A percentile compares a stretch with the other conserved stretches of the same genome.
phyloP scores from a whole-genome alignment of 2,113 vertebrate species.

The Elachura formosa region DNA sequence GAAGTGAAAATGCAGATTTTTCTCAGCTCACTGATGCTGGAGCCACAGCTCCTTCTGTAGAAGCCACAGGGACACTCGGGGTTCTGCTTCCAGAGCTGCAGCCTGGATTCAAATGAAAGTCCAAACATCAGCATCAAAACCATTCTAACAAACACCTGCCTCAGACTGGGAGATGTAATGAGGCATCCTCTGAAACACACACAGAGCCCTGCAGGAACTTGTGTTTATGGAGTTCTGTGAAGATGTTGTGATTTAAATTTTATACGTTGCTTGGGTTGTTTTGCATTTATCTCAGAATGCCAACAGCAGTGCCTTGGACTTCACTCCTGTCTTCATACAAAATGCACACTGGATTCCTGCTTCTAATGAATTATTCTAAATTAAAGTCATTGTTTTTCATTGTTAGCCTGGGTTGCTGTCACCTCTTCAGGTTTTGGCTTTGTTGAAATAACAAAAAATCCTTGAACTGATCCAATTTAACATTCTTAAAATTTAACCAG shows the following conservation, averaged over 20 bases:
- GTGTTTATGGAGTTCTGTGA: neutral
- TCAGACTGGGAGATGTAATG: neutral
- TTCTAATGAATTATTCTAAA: conserved; percentile 5
- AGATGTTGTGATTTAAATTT: neutral
- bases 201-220: neutral
- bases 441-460: neutral
- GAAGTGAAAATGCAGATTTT: neutral
- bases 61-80: neutral
- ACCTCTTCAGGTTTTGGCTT: neutral
- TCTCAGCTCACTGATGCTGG: neutral
- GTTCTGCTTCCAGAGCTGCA: neutral
- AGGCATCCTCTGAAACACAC: neutral
- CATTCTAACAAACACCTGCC: neutral
- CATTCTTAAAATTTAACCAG: neutral
- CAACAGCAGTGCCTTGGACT: neutral
- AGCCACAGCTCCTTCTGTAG: neutral
- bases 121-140: neutral
- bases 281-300: neutral
- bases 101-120: neutral
- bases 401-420: neutral
- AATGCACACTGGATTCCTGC: neutral
- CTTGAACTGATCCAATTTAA: neutral
- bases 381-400: neutral
- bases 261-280: neutral
- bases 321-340: neutral